Percentiles rank a stretch among this genome's conserved stretches.
Evolutionary conservation across 2,797 vertebrate genomes (phyloP).

Genomic region (Vultur gryphus): DNA sequence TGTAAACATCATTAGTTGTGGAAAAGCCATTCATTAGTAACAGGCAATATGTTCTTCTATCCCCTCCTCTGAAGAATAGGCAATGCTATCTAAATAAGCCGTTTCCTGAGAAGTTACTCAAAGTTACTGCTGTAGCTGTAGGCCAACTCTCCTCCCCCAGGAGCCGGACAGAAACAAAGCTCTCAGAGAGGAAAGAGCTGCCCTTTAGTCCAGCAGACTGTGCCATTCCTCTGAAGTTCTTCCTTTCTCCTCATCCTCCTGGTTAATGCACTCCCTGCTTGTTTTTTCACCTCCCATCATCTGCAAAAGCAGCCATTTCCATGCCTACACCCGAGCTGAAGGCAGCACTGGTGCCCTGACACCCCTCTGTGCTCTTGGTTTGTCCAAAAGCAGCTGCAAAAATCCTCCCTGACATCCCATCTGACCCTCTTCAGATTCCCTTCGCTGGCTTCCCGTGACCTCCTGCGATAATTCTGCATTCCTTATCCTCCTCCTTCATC

Average conservation of each 20-base stretch:
- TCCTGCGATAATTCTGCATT: not conserved
- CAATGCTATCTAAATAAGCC: slow-evolving; percentile 62
- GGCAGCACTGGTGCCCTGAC: not conserved
- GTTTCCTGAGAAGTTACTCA: slow-evolving; percentile 64
- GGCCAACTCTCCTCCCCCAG: slow-evolving; percentile 45
- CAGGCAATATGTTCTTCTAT: slow-evolving; percentile 22
- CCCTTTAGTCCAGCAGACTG: not conserved
- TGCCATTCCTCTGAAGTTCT: not conserved
- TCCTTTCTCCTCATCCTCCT: not conserved
- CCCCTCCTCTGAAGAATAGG: slow-evolving; percentile 27
- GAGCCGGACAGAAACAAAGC: not conserved
- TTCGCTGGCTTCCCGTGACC: not conserved
- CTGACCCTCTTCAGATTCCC: not conserved
- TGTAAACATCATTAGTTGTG: slow-evolving; percentile 30
- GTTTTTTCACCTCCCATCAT: not conserved
- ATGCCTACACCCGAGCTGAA: not conserved
- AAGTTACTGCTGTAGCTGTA: slow-evolving; percentile 31
- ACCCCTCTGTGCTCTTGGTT: not conserved
- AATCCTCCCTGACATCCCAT: not conserved
- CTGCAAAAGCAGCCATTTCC: not conserved
- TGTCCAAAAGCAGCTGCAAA: not conserved
- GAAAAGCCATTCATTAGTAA: slow-evolving; percentile 49
- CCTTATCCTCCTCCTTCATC: not conserved
- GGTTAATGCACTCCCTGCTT: not conserved
- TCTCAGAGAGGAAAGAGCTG: not conserved